Evolutionary conservation across 2,888 invertebrate genomes (phyloP), one percentile per base, ranked within the genome.

Genomic region (Hyposoter dolosus): DNA sequence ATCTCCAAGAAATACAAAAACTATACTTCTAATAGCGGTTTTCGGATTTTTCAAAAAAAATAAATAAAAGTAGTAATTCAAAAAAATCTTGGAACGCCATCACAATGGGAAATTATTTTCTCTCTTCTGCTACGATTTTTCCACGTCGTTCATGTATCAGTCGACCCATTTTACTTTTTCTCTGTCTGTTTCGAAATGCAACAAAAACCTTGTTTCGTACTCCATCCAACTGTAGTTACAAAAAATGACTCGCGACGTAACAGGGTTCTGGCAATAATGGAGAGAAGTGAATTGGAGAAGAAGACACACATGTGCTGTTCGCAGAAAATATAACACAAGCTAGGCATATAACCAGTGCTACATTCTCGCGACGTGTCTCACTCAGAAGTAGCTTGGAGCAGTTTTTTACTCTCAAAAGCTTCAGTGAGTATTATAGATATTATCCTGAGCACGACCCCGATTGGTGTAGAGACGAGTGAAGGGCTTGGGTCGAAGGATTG

Each of bases 401-500:
- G 7, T 74, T 23, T 23, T 35, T 23, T 69, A 28, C 23, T 43
- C 53, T 10, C 10, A 35, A 32, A 68, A 66, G 77, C 68, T 78
- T 63, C 60, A 45, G 19, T 17, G 19, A 60, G 28, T 60, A 45
- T 60, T 69, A n/a, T n/a, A 19, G 53, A 77, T 82, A 69, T 43
- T 47, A 72, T 40, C 63, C 75, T 75, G 56, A 28, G 28, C 80
- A 47, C 72, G 83, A 81, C 83, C 85, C 83, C 83, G 77, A 74
- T 81, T 40, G 40, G 7, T 15, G 35, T 23, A 50, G 74, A 50
- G 66, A 74, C 43, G 81, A 53, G 76, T 71, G 83, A 85, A 83
- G 72, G 89, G 89, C 84, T 89, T 89, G 87, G 88, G 89, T 89
- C 87, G 87, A 87, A 89, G 89, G 83, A 87, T 85, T 84, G 89